phyloP scores from a whole-genome alignment of 2,113 vertebrate species.

The Lamprologus sp. region DNA sequence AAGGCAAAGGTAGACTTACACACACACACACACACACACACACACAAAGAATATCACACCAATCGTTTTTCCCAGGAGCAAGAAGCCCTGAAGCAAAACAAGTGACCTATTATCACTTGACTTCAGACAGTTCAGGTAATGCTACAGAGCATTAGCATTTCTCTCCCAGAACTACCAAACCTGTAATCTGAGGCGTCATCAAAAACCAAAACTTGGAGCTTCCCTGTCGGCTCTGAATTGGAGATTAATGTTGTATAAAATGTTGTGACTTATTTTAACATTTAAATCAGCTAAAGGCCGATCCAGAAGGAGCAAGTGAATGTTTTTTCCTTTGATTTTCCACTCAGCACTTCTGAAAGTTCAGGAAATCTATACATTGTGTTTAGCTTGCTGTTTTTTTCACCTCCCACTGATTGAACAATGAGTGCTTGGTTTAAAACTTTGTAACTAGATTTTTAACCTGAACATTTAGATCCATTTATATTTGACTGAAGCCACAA shows the following conservation, averaged over 20 bases:
- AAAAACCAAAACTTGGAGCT: neutral
- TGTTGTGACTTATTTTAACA: neutral
- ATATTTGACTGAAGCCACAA: neutral
- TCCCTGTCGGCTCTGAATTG: neutral
- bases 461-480: neutral
- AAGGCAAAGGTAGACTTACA: slow-evolving; percentile 86
- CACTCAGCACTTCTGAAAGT: neutral
- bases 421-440: neutral
- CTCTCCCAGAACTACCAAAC: neutral
- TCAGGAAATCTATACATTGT: neutral
- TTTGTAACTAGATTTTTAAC: neutral
- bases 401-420: neutral
- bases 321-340: neutral
- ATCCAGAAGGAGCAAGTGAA: neutral
- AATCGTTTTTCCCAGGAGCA: neutral
- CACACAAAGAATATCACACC: slow-evolving; percentile 1
- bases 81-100: slow-evolving; percentile 7
- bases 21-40: neutral
- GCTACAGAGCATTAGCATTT: neutral
- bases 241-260: neutral
- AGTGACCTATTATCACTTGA: slow-evolving; percentile 16
- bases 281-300: neutral
- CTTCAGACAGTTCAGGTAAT: neutral
- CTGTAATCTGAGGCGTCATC: neutral
- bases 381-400: neutral